A percentile compares a stretch with the other conserved stretches of the same genome.
These are phyloP conservation scores for Panopea generosa DNA, from an alignment of 2,888 invertebrate species.

Conservation along the genomic window DNA sequence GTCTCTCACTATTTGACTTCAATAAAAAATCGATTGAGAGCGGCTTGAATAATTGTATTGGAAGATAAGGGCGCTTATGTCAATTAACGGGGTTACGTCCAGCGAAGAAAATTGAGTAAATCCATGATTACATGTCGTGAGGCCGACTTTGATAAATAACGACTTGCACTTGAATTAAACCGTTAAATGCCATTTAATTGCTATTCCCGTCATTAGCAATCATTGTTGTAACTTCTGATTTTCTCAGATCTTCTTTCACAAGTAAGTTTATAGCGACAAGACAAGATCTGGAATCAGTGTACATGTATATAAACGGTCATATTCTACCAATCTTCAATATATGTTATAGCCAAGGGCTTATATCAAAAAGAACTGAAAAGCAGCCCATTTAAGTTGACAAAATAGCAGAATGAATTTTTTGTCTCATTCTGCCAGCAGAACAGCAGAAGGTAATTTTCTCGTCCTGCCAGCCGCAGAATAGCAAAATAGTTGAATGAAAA, in stretches of 20 bases:
- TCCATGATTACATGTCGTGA: background rate
- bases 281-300: too few species aligned
- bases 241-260: background rate
- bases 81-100: constrained; percentile 40
- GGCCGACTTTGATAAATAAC: constrained; percentile 12
- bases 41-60: constrained; percentile 34
- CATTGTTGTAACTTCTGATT: background rate
- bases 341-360: too few species aligned
- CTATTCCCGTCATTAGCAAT: background rate
- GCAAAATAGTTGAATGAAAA: too few species aligned
- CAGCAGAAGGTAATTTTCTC: too few species aligned
- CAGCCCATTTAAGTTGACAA: too few species aligned
- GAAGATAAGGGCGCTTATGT: constrained; percentile 48
- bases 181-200: constrained; percentile 2
- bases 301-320: too few species aligned
- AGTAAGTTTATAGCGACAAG: background rate
- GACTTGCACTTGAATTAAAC: constrained; percentile 15
- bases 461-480: too few species aligned
- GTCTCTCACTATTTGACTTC: constrained; percentile 56
- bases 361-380: too few species aligned
- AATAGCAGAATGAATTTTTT: too few species aligned
- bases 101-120: constrained; percentile 14
- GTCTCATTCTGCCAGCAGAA: too few species aligned
- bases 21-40: constrained; percentile 52
- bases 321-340: too few species aligned